Evolutionary conservation across 1,140 invertebrate species (phyloP).

Genomic region (Coenobita brevimanus): DNA sequence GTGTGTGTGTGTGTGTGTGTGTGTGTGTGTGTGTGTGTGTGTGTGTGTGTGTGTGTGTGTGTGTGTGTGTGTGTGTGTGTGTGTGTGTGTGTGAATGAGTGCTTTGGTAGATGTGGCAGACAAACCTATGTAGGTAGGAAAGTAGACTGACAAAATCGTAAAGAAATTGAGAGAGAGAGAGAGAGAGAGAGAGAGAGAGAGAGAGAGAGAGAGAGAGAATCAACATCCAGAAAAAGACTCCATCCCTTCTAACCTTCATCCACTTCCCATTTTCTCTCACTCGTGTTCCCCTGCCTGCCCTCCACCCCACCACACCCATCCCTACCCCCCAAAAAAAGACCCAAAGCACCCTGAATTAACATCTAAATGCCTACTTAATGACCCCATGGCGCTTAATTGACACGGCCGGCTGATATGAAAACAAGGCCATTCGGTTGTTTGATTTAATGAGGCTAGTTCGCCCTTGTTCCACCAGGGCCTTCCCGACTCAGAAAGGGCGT

Average conservation of each 20-base stretch:
- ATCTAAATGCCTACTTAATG: constrained; percentile 56
- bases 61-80: too few relatives aligned
- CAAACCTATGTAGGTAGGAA: background rate
- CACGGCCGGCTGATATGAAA: constrained; percentile 48
- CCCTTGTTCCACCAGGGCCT: background rate
- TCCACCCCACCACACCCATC: background rate
- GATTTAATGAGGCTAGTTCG: constrained; percentile 46
- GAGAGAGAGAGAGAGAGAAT: too few relatives aligned
- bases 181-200: constrained; percentile 31
- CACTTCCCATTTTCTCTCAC: background rate
- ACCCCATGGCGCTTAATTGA: constrained; percentile 36
- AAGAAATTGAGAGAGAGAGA: too few relatives aligned
- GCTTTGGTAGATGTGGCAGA: background rate
- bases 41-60: too few relatives aligned
- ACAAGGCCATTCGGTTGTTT: constrained; percentile 36
- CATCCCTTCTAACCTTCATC: background rate
- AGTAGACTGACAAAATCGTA: too few relatives aligned
- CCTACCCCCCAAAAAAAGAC: background rate
- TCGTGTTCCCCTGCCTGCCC: background rate
- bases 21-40: too few relatives aligned
- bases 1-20: too few relatives aligned
- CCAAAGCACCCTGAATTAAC: constrained; percentile 34
- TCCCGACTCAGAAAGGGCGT: too few relatives aligned
- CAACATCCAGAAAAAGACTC: background rate
- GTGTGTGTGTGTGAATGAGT: too few relatives aligned